These are phyloP conservation scores for Tursiops truncatus DNA, from an alignment of 2,113 vertebrate species.

Conservation along the genomic window DNA sequence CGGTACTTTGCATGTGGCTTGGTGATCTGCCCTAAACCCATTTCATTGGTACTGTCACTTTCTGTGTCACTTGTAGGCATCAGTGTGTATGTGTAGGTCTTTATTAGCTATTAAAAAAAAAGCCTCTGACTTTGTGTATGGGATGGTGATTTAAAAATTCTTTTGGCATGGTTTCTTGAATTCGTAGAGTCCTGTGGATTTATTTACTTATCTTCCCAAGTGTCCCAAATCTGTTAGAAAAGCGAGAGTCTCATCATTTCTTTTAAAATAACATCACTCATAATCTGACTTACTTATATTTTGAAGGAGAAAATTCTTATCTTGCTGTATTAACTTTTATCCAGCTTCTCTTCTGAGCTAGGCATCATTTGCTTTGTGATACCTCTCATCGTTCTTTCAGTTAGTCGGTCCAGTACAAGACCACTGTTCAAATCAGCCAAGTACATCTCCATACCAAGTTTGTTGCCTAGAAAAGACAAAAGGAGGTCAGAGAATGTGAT, in stretches of 20 bases:
- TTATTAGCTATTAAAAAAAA: neutral
- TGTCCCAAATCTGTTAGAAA: constrained; percentile 1
- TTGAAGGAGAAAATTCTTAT: neutral
- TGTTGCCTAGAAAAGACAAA: neutral
- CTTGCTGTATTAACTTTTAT: neutral
- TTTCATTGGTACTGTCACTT: neutral
- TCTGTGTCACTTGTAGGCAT: neutral
- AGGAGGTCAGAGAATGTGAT: neutral
- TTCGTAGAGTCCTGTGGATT: neutral
- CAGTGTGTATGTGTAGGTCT: neutral
- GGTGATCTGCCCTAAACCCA: neutral
- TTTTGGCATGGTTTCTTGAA: neutral
- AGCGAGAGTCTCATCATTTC: neutral
- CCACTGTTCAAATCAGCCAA: neutral
- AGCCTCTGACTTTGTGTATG: neutral
- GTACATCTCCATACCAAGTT: neutral
- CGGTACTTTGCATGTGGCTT: neutral
- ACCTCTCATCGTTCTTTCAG: neutral
- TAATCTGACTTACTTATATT: neutral
- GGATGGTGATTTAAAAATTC: neutral
- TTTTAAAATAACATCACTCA: constrained; percentile 25
- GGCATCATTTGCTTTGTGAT: neutral
- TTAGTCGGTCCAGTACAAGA: neutral
- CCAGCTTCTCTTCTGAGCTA: neutral
- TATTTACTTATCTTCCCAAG: constrained; percentile 7